These are phyloP conservation scores for Trichopria drosophilae DNA, from an alignment of 2,888 invertebrate genomes.

Conservation along the genomic window DNA sequence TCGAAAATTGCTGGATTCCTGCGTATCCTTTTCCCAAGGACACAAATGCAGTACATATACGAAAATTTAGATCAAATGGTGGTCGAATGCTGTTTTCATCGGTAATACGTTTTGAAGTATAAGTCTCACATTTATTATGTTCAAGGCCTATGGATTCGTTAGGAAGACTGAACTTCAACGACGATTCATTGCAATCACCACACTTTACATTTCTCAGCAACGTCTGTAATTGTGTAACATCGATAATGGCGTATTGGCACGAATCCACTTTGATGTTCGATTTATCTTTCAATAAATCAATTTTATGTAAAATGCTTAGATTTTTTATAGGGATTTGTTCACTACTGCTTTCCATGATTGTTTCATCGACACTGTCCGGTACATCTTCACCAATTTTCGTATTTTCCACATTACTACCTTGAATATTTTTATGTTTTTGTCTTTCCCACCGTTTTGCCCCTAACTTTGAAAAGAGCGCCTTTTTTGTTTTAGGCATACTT, in stretches of 20 bases:
- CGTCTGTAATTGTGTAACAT: constrained; percentile 5
- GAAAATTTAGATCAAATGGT: constrained; percentile 25
- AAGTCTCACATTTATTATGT: constrained; percentile 4
- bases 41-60: constrained; percentile 21
- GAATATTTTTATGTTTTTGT: too few relatives aligned
- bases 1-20: constrained; percentile 19
- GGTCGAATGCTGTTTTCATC: constrained; percentile 8
- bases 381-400: too few relatives aligned
- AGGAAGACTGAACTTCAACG: constrained; percentile 11
- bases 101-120: constrained; percentile 10
- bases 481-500: too few relatives aligned
- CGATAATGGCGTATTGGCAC: constrained; percentile 13
- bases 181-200: constrained; percentile 12
- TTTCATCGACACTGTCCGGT: too few relatives aligned
- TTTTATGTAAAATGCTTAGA: too few relatives aligned
- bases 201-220: constrained; percentile 13
- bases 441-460: too few relatives aligned
- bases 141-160: constrained; percentile 14
- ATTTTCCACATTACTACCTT: too few relatives aligned
- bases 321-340: too few relatives aligned
- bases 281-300: too few relatives aligned
- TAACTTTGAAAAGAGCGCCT: too few relatives aligned
- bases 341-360: too few relatives aligned
- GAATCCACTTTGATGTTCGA: too few relatives aligned
- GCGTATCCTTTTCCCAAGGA: constrained; percentile 22